phyloP scores from a whole-genome alignment of 1,140 invertebrate genomes.

The Chymomyza costata region DNA sequence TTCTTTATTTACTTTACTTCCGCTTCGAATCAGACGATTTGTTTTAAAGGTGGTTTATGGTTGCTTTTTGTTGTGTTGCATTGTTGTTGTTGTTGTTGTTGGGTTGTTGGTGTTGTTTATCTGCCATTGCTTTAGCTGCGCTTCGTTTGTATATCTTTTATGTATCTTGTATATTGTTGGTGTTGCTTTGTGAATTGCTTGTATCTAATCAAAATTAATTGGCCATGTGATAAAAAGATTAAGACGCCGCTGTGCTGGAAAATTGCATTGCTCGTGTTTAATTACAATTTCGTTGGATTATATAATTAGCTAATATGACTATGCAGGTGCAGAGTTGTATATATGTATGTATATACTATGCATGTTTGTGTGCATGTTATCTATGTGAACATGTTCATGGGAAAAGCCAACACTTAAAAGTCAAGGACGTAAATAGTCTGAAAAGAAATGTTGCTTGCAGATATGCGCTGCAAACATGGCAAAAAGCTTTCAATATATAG shows the following conservation, averaged over 20 bases:
- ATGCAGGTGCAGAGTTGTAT: conserved; percentile 9
- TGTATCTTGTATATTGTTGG: conserved; percentile 20
- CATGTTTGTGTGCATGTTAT: no score
- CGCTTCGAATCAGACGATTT: conserved; percentile 41
- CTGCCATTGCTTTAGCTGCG: conserved; percentile 41
- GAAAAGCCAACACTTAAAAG: no score
- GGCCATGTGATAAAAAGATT: conserved; percentile 66
- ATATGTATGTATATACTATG: no score
- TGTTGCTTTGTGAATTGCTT: conserved; percentile 23
- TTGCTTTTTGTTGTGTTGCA: no score
- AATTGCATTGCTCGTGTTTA: conserved; percentile 19
- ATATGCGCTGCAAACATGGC: no score
- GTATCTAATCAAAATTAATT: conserved; percentile 62
- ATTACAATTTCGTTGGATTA: conserved; percentile 52
- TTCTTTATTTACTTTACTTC: conserved; percentile 14
- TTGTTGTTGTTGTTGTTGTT: no score
- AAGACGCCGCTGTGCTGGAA: conserved; percentile 12
- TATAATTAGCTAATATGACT: conserved; percentile 27
- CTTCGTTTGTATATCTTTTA: conserved; percentile 41
- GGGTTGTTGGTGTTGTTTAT: conserved; percentile 25
- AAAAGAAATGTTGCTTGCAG: no score
- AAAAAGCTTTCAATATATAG: no score
- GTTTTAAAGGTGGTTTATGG: background rate
- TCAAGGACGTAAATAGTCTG: conserved; percentile 64
- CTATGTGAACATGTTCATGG: no score